phyloP scores from a whole-genome alignment of 2,797 vertebrate species.

The Chiloscyllium punctatum region DNA sequence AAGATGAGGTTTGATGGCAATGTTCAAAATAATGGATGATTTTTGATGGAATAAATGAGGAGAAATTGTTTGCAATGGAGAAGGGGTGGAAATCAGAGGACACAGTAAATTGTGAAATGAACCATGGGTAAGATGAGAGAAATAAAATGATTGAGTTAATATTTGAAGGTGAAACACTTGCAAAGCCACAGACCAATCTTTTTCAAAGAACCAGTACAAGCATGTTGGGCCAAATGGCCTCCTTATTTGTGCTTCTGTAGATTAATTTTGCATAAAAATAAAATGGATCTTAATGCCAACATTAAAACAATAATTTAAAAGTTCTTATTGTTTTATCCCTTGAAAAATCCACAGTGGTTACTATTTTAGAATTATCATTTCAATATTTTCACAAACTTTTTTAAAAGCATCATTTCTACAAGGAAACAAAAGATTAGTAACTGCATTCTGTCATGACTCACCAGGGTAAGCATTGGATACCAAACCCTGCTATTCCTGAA shows the following conservation, averaged over 20 bases:
- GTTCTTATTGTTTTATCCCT: background rate
- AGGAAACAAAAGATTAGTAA: background rate
- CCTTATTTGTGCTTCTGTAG: background rate
- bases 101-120: background rate
- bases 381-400: background rate
- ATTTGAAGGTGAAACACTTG: no score
- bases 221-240: background rate
- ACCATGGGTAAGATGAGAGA: background rate
- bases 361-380: background rate
- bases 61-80: background rate
- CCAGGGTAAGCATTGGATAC: no score
- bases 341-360: background rate
- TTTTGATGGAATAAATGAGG: background rate
- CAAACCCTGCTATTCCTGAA: no score
- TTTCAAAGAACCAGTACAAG: no score
- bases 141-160: background rate
- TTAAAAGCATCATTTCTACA: background rate
- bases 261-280: background rate
- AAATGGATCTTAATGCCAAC: background rate
- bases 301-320: background rate
- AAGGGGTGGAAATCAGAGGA: background rate
- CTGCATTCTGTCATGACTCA: no score
- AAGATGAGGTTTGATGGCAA: background rate
- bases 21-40: background rate
- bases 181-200: no score